Evolutionary conservation across 30 jellyfish, hydroid and myxozoan genomes (phyloP), one percentile per base, ranked within the genome.

Genomic region (Cassiopea xamachana): DNA sequence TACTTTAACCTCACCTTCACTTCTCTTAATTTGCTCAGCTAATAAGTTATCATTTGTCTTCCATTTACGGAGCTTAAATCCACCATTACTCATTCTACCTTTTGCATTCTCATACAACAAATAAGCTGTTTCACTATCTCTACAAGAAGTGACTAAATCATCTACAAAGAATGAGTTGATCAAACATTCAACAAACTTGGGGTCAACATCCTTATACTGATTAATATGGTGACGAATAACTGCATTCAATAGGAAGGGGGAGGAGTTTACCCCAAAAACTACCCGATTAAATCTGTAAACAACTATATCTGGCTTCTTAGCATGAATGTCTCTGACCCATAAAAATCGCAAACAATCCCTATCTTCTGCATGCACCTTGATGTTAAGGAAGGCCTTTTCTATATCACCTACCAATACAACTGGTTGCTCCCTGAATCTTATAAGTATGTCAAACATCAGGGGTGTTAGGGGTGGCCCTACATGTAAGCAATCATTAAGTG

Each of bases 201-300:
- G 85, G 58, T 84, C 86, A 9, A 8, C 46, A 43, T 84, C 92
- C 60, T 17, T n/a, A 46, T 69, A 69, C 49, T 48, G 19, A 46
- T 72, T 59, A 16, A 84, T 12, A 46, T 84, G 85, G 55, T 84
- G 77, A 6, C 82, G 47, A 43, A 84, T 62, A 16, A 84, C 85
- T n/a, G 78, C 87, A 84, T 84, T 84, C 17, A 84, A 46, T 46
- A 84, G 55, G 55, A 73, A 84, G 77, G 85, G 92, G 10, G 92
- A 84, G 50, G 85, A 84, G 48, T 70, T 39, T 12, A 71, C 82
- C 87, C 76, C 77, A 84, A 84, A 39, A 39, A 27, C 48, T 0
- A 71, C 74, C 1, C 74, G 2, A 64, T 7, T 64, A 17, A 64
- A 64, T 9, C 74, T 13, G 43, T 64, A 64, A 17, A 17, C 43